A percentile compares a stretch with the other conserved stretches of the same genome.
Conservation (phyloP, 2,888 invertebrate species). For the Amphipyra tragopoginis region DNA sequence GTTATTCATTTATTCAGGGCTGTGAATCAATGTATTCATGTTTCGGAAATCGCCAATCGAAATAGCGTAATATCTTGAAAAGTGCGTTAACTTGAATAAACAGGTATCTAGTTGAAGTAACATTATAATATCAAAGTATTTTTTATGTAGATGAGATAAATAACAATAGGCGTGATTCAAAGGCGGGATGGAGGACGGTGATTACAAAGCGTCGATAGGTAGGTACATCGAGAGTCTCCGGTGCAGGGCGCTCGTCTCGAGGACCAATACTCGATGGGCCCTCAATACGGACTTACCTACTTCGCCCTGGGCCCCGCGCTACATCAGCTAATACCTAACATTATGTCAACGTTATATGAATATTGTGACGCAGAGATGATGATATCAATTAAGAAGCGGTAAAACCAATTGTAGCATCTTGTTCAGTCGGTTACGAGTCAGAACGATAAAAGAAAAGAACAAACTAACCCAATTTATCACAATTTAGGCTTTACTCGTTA, state of each 20-base stretch:
- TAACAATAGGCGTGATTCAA: conserved; percentile 67
- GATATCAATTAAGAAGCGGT: conserved; percentile 37
- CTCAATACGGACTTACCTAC: conserved; percentile 68
- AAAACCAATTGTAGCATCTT: conserved; percentile 35
- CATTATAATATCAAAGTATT: conserved; percentile 68
- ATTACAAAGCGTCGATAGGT: conserved; percentile 66
- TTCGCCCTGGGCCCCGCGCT: conserved; percentile 43
- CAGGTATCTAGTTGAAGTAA: conserved; percentile 27
- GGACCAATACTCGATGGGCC: conserved; percentile 80
- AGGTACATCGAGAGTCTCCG: conserved; percentile 70
- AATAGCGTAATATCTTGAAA: conserved; percentile 39
- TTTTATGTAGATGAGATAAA: conserved; percentile 61
- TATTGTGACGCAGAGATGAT: conserved; percentile 24
- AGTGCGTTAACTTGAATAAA: conserved; percentile 33
- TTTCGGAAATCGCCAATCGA: conserved; percentile 50
- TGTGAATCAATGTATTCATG: conserved; percentile 51
- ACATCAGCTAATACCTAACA: conserved; percentile 62
- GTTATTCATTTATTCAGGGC: conserved; percentile 58
- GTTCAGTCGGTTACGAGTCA: conserved; percentile 8
- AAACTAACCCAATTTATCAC: too few relatives aligned
- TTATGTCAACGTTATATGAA: conserved; percentile 51
- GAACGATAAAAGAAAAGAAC: conserved; percentile 32
- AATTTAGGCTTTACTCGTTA: conserved; percentile 8
- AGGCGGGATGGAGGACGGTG: conserved; percentile 61
- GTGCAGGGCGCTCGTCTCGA: conserved; percentile 81